phyloP scores from a whole-genome alignment of 1,140 invertebrate genomes.

The Drosophila eugracilis region DNA sequence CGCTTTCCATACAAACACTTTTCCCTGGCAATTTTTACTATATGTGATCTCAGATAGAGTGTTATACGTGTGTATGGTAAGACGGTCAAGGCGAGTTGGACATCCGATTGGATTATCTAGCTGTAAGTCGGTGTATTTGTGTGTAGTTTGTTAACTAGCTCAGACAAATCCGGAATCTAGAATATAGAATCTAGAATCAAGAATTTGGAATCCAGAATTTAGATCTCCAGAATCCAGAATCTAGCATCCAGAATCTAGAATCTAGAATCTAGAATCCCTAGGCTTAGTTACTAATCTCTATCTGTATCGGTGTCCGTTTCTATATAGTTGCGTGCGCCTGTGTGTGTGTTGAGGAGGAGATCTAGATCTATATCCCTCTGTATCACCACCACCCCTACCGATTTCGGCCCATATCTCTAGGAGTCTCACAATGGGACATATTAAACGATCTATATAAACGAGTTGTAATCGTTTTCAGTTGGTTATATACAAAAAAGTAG shows the following conservation, averaged over 20 bases:
- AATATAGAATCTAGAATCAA: not conserved
- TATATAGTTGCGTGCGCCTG: not conserved
- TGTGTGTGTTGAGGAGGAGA: slow-evolving; percentile 4
- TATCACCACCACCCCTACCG: not conserved
- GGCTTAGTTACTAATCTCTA: slow-evolving; percentile 9
- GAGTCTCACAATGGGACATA: slow-evolving; percentile 1
- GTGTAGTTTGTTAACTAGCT: slow-evolving; percentile 54
- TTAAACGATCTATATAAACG: slow-evolving; percentile 11
- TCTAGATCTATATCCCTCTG: not conserved
- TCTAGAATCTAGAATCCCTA: slow-evolving; percentile 14
- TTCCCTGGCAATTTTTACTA: slow-evolving; percentile 47
- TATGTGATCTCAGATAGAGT: slow-evolving; percentile 48
- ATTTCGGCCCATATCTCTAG: slow-evolving; percentile 2
- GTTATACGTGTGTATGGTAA: slow-evolving; percentile 8
- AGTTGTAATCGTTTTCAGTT: slow-evolving; percentile 34
- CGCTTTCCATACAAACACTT: slow-evolving; percentile 15
- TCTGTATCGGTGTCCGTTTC: not conserved
- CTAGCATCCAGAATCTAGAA: slow-evolving; percentile 24
- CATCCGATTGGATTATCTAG: slow-evolving; percentile 25
- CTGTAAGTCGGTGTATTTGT: slow-evolving; percentile 46
- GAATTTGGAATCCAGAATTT: slow-evolving; percentile 23
- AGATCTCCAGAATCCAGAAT: slow-evolving; percentile 2
- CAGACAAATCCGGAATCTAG: slow-evolving; percentile 47
- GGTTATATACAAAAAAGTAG: slow-evolving; percentile 7
- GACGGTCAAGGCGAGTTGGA: slow-evolving; percentile 8